These are phyloP conservation scores for Lasioglossum lativentre DNA, from an alignment of 2,888 invertebrate species.

Conservation along the genomic window DNA sequence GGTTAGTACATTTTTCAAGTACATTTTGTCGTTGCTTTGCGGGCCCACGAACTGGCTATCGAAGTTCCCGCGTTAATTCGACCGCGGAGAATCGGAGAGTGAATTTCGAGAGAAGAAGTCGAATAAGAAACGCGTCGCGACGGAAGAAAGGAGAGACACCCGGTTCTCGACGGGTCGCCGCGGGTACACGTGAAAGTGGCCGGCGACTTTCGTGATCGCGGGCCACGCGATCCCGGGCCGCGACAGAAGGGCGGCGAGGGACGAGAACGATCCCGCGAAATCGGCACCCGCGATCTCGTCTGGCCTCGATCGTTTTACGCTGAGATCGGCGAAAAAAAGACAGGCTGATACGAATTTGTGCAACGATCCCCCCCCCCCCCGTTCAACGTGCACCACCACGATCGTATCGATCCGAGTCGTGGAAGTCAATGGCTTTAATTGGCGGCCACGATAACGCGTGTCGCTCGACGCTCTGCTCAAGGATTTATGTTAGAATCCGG, in stretches of 20 bases:
- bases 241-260: slow-evolving; percentile 64
- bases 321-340: slow-evolving; percentile 47
- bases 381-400: slow-evolving; percentile 19
- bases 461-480: slow-evolving; percentile 14
- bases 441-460: slow-evolving; percentile 30
- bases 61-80: too few relatives aligned
- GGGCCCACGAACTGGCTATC: rapidly evolving
- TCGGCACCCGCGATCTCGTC: slow-evolving; percentile 66
- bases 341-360: slow-evolving; percentile 48
- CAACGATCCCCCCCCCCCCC: not conserved
- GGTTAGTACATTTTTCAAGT: too few relatives aligned
- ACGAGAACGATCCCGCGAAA: slow-evolving; percentile 65
- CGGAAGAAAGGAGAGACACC: slow-evolving; percentile 51
- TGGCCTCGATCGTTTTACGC: slow-evolving; percentile 68
- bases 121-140: not conserved
- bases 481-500: slow-evolving; percentile 18
- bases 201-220: slow-evolving; percentile 72
- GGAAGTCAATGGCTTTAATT: slow-evolving; percentile 48
- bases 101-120: slow-evolving; percentile 4
- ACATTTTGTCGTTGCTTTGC: too few relatives aligned
- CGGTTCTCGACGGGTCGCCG: slow-evolving; percentile 72
- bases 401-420: slow-evolving; percentile 41
- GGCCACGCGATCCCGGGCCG: slow-evolving; percentile 65
- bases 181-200: slow-evolving; percentile 75
- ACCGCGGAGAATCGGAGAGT: not conserved